phyloP scores from a whole-genome alignment of 2,888 invertebrate species.

The Apotomis capreana region DNA sequence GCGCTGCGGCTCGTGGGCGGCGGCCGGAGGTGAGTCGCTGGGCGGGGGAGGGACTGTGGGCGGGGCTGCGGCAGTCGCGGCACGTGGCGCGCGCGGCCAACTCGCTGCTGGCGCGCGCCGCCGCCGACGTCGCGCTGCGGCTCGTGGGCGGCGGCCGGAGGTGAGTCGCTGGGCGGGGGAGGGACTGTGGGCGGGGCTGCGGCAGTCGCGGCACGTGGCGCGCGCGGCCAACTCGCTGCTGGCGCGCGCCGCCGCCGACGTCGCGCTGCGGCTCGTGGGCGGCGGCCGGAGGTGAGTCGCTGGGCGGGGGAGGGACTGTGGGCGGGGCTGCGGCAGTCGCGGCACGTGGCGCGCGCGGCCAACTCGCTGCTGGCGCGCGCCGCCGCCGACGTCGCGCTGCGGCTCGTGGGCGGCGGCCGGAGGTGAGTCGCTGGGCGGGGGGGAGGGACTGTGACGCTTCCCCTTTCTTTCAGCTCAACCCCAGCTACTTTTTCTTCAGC shows the following conservation, averaged over 20 bases:
- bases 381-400: slow-evolving; percentile 92
- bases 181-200: slow-evolving; percentile 88
- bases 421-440: no score
- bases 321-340: slow-evolving; percentile 80
- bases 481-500: no score
- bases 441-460: no score
- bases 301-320: no score
- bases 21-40: slow-evolving; percentile 13
- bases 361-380: slow-evolving; percentile 89
- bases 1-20: slow-evolving; percentile 82
- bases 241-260: slow-evolving; percentile 93
- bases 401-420: slow-evolving; percentile 52
- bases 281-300: slow-evolving; percentile 17
- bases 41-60: no score
- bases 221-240: slow-evolving; percentile 79
- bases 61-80: slow-evolving; percentile 78
- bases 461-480: no score
- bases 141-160: slow-evolving; percentile 23
- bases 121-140: slow-evolving; percentile 92
- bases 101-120: slow-evolving; percentile 90
- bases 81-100: slow-evolving; percentile 69
- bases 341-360: slow-evolving; percentile 69
- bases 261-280: slow-evolving; percentile 85
- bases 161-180: no score
- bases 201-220: slow-evolving; percentile 63